A percentile compares a stretch with the other conserved stretches of the same genome.
Conservation (phyloP, 2,797 vertebrate species). For the Podarcis siculus region DNA sequence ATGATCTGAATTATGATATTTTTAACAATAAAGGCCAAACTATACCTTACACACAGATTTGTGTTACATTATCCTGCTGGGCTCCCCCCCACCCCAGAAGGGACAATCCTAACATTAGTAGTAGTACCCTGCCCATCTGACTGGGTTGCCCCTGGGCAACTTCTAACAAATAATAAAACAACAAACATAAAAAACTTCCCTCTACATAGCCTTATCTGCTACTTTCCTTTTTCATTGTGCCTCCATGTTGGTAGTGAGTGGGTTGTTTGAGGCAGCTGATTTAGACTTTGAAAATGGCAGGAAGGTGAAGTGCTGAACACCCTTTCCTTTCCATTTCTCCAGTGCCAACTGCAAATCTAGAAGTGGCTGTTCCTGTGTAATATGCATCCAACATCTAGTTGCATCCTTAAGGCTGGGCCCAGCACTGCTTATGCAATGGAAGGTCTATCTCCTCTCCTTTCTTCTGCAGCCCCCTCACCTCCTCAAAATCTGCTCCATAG, state of each 20-base stretch:
- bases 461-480: no score
- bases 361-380: not conserved
- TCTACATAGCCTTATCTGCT: not conserved
- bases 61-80: not conserved
- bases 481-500: no score
- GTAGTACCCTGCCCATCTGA: no score
- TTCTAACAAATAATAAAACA: no score
- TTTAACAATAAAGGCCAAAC: not conserved
- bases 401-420: no score
- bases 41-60: not conserved
- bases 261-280: not conserved
- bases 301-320: not conserved
- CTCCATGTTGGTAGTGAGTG: not conserved
- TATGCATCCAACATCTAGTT: not conserved
- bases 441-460: no score
- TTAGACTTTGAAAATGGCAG: not conserved
- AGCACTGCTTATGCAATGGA: not conserved
- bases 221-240: not conserved
- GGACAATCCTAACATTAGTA: not conserved
- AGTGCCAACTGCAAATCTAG: not conserved
- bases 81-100: not conserved
- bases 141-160: no score
- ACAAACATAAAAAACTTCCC: no score
- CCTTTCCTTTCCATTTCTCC: not conserved
- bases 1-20: conserved; percentile 49